Base-by-base conservation (phyloP, 30 jellyfish, hydroid and myxozoan species). In the Cassiopea xamachana region DNA sequence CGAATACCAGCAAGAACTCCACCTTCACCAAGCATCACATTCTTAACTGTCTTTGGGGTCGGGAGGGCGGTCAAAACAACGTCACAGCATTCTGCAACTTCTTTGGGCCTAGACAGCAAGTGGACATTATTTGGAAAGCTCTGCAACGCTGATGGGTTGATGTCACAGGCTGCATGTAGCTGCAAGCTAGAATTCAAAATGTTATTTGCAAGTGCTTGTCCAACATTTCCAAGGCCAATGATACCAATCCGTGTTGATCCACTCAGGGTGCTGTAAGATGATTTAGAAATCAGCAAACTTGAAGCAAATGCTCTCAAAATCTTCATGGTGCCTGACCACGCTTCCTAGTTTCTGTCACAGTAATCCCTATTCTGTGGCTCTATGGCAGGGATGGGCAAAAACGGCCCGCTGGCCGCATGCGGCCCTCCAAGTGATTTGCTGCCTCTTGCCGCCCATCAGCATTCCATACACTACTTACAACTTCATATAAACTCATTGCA, bases 1-100 rank as follows among this genome's bases (percentile, higher is more conserved):
- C 73, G 68, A n/a, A 90, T 74, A 47, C 97, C 97, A 46, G 89
- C 84, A 7, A 90, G 68, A 7, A 83, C 87, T n/a, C 97, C 97
- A 47, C 74, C 64, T 13, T 81, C 85, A 47, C 92, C 92, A 18
- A 61, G 71, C 90, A 90, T 79, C 12, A 88, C 97, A 2, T 18
- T 50, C 67, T 90, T 81, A 45, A 90, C 92, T 58, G 81, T 64
- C 15, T 76, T 84, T 1, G 97, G 97, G 45, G 90, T 90, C 1
- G 97, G 97, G 70, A 90, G 80, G 82, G 97, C 97, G 27, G 97
- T 90, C 75, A 90, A 51, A 75, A 90, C 80, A 10, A 90, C 91
- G 44, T 90, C 92, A 47, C 87, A 70, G 12, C 70, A 58, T 61
- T 75, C 97, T 13, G 92, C 97, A 4, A 90, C 77, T 1, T 77